Evolutionary conservation across 1,140 invertebrate genomes (phyloP), one percentile per base, ranked within the genome.

Genomic region (Drosophila kanapiae): DNA sequence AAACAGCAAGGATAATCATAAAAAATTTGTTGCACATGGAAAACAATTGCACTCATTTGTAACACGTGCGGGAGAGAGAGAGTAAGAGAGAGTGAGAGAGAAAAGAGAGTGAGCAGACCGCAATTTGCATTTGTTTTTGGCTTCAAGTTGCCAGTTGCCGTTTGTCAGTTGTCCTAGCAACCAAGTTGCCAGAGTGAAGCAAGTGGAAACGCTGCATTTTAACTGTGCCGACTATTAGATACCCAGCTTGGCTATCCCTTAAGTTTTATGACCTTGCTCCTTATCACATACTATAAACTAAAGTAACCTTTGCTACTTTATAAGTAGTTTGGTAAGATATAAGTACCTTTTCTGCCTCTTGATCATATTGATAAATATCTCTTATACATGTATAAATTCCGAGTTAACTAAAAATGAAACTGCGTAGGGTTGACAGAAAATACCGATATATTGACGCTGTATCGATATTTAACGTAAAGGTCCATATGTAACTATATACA

Each of bases 31-130:
- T 78, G 75, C 78, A 78, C 74, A 81, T 62, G 53, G 58, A 78
- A 86, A 86, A 86, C 82, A 88, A 87, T 83, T 71, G 77, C 58
- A 51, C 84, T 87, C 77, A 87, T 87, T 87, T 87, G 84, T 84
- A 70, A 40, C 31, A 47, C 49, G 43, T 58, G 47, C 33, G 16
- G 47, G 29, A 59, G 53, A 61, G 38, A 45, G n/a, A 54, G 33
- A 54, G 51, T 45, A 37, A 40, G 33, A 13, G 33, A 43, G 31
- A 64, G 38, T 38, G 51, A 60, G 27, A 47, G 42, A 62, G 40
- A 35, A 38, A 10, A 35, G 10, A n/a, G 27, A 47, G 43, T 13
- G 35, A 14, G 62, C 45, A 38, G 33, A 42, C 29, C 48, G 68
- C 61, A 80, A 88, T 87, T 88, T 87, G 80, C 84, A 90, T 90